These are phyloP conservation scores for Ophiodon elongatus DNA, from an alignment of 2,113 vertebrate species.

Conservation along the genomic window DNA sequence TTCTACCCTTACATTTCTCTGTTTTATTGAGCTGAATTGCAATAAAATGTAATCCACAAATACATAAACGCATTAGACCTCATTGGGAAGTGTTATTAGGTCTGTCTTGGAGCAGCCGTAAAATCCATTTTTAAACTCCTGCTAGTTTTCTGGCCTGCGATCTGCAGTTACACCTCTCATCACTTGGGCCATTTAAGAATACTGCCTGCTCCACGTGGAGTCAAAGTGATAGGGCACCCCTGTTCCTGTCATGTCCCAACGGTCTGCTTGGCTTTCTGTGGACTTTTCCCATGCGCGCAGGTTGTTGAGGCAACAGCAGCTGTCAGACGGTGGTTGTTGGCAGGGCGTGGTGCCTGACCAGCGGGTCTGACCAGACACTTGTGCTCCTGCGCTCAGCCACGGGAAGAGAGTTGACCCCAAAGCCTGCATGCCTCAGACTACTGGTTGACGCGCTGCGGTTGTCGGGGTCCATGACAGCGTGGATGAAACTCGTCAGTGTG, in stretches of 20 bases:
- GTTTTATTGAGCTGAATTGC: conserved; percentile 80
- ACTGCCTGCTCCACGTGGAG: conserved; percentile 36
- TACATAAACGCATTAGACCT: conserved; percentile 82
- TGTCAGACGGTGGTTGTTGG: conserved; percentile 81
- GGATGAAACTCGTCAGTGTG: conserved; percentile 44
- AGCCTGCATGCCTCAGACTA: conserved; percentile 56
- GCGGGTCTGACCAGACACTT: conserved; percentile 74
- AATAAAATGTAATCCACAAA: conserved; percentile 82
- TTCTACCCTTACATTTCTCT: conserved; percentile 77
- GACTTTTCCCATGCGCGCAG: conserved; percentile 73
- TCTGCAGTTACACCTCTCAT: conserved; percentile 80
- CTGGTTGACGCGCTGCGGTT: conserved; percentile 69
- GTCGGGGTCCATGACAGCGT: conserved; percentile 53
- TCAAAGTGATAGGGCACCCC: conserved; percentile 48
- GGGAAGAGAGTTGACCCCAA: conserved; percentile 68
- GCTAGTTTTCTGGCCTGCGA: conserved; percentile 64
- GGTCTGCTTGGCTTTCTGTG: conserved; percentile 61
- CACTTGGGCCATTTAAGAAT: conserved; percentile 68
- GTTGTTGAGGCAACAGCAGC: conserved; percentile 76
- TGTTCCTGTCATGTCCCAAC: conserved; percentile 52
- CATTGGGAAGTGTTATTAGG: conserved; percentile 77
- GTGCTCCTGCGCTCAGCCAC: conserved; percentile 61
- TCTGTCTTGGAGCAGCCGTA: conserved; percentile 74
- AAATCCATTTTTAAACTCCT: conserved; percentile 80
- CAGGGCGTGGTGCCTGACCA: conserved; percentile 78